Conservation (phyloP, 2,797 vertebrate genomes). For the Chaetophractus vellerosus region DNA sequence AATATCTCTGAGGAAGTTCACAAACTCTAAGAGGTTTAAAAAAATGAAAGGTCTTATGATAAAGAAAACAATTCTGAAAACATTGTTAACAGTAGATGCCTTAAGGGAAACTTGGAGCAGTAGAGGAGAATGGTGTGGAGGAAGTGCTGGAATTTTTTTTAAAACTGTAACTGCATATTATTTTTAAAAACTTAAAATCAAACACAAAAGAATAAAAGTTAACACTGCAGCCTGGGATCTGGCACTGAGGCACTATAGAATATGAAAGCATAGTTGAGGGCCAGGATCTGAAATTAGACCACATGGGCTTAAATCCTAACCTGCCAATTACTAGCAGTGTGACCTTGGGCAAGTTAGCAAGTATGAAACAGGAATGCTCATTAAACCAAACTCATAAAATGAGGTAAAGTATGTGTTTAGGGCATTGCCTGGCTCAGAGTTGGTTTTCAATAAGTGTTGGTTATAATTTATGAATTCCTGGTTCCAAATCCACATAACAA, state of each 20-base stretch:
- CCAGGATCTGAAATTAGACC: slow-evolving; percentile 69
- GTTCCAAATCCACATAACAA: not conserved
- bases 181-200: slow-evolving; percentile 73
- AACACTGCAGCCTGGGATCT: slow-evolving; percentile 34
- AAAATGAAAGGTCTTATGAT: not conserved
- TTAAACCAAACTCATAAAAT: slow-evolving; percentile 15
- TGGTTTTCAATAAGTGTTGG: not conserved
- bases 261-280: slow-evolving; percentile 9
- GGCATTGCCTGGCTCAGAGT: not conserved
- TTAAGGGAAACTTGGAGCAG: slow-evolving; percentile 31
- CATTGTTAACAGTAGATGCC: not conserved
- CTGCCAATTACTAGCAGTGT: slow-evolving; percentile 40
- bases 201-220: slow-evolving; percentile 62
- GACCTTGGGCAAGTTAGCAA: slow-evolving; percentile 22
- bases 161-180: slow-evolving; percentile 21
- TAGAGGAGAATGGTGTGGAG: not conserved
- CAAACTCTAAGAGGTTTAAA: not conserved
- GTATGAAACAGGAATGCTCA: slow-evolving; percentile 69
- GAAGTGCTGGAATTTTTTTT: not conserved
- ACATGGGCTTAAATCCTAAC: slow-evolving; percentile 54
- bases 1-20: not conserved
- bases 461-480: not conserved
- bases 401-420: not conserved
- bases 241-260: slow-evolving; percentile 2
- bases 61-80: slow-evolving; percentile 47